A percentile compares a stretch with the other conserved stretches of the same genome.
These are phyloP conservation scores for Cliona cf. orientalis DNA, from an alignment of 37 sponge, comb jelly and placozoan genomes.

Conservation along the genomic window DNA sequence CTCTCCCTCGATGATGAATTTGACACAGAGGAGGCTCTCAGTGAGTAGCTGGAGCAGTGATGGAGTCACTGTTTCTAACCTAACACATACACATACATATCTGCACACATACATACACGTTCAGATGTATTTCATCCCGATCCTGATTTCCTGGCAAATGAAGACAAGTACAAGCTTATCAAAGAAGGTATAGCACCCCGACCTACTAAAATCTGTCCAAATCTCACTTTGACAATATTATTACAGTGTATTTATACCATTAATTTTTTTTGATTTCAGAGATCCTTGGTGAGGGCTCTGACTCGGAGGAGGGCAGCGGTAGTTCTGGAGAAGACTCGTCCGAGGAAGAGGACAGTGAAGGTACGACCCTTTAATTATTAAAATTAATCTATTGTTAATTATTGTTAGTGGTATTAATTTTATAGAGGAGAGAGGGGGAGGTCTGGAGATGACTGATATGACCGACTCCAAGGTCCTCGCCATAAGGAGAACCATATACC, in stretches of 20 bases:
- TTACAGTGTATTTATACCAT: background rate
- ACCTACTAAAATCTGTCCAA: too few relatives aligned
- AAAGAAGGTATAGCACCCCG: constrained; percentile 76
- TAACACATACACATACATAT: background rate
- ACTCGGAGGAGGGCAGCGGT: constrained; percentile 30
- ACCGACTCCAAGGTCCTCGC: constrained; percentile 77
- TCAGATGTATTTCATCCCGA: constrained; percentile 94
- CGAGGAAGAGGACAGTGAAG: constrained; percentile 62
- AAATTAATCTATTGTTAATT: too few relatives aligned
- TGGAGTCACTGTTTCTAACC: background rate
- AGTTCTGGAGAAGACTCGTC: constrained; percentile 45
- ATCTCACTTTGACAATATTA: too few relatives aligned
- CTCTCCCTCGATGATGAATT: constrained; percentile 80
- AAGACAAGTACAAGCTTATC: constrained; percentile 82
- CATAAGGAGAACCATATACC: constrained; percentile 89
- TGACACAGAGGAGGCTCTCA: constrained; percentile 73
- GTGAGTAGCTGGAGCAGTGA: constrained; percentile 36
- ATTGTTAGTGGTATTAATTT: too few relatives aligned
- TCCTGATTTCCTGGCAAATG: constrained; percentile 83
- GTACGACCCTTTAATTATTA: background rate
- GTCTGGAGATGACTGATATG: constrained; percentile 79
- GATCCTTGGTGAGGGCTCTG: constrained; percentile 63
- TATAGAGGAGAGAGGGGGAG: constrained; percentile 57
- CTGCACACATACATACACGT: background rate
- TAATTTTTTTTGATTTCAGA: constrained; percentile 36